Evolutionary conservation across 2,888 invertebrate species (phyloP).

Genomic region (Dryadula phaetusa): DNA sequence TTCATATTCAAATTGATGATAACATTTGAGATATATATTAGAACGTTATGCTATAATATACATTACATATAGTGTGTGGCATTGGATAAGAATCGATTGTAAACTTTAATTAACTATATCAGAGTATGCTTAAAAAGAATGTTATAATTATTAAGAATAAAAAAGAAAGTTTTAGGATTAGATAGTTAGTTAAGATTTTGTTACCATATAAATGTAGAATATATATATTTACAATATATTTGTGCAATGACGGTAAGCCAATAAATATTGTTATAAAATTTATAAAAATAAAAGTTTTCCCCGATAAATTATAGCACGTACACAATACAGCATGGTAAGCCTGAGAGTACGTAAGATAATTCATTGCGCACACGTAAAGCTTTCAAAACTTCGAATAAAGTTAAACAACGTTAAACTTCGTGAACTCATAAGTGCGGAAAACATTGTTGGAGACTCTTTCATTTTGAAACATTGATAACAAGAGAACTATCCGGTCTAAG

Average conservation of each 20-base stretch:
- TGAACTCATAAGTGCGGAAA: constrained; percentile 50
- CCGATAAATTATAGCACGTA: constrained; percentile 13
- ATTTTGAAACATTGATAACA: constrained; percentile 51
- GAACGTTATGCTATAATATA: too few relatives aligned
- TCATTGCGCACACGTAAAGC: constrained; percentile 48
- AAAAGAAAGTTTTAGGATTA: too few relatives aligned
- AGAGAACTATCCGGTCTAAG: constrained; percentile 36
- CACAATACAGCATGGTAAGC: constrained; percentile 16
- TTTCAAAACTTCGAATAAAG: constrained; percentile 57
- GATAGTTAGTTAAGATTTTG: too few relatives aligned
- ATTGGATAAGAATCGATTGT: too few relatives aligned
- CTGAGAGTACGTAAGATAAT: constrained; percentile 54
- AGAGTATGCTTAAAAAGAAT: not conserved
- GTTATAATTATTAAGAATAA: not conserved
- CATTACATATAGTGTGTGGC: too few relatives aligned
- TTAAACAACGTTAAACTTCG: constrained; percentile 54
- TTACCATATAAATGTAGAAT: too few relatives aligned
- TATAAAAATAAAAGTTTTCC: not conserved
- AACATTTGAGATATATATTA: too few relatives aligned
- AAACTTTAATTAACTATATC: too few relatives aligned
- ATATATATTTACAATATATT: too few relatives aligned
- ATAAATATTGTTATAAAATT: not conserved
- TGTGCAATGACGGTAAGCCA: not conserved
- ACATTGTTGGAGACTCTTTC: constrained; percentile 54
- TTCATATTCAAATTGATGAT: too few relatives aligned